Percentiles rank a stretch among this genome's conserved stretches.
These are phyloP conservation scores for Psephotus haematonotus DNA, from an alignment of 2,113 vertebrate genomes.

Conservation along the genomic window DNA sequence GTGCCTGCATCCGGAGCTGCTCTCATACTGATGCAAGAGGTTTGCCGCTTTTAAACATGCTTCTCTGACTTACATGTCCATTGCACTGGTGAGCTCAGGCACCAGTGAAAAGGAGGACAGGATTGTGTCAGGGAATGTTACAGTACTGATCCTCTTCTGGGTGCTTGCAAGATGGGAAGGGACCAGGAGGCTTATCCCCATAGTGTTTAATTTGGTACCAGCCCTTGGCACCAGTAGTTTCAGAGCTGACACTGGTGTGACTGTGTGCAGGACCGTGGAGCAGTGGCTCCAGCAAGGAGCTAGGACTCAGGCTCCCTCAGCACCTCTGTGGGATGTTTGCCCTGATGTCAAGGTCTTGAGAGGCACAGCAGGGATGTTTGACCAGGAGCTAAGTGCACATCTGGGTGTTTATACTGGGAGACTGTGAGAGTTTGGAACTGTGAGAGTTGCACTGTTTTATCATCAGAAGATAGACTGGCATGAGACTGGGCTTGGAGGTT, in stretches of 20 bases:
- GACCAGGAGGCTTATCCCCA: neutral
- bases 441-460: neutral
- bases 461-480: neutral
- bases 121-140: neutral
- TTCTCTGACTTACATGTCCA: neutral
- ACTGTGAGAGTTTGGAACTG: no score
- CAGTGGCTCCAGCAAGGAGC: neutral
- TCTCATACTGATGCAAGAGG: fast-evolving
- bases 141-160: neutral
- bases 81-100: fast-evolving
- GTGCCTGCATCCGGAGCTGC: neutral
- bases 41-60: fast-evolving
- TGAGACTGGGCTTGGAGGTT: fast-evolving
- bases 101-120: neutral
- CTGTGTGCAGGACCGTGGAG: neutral
- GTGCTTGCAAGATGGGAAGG: neutral
- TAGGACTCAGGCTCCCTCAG: neutral
- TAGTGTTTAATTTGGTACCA: neutral
- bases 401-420: neutral
- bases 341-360: neutral
- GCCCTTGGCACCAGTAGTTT: neutral
- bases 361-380: neutral
- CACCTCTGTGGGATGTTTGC: neutral
- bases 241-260: neutral
- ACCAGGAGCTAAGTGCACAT: neutral